These are phyloP conservation scores for Cataglyphis livida DNA, from an alignment of 2,888 invertebrate genomes.

Conservation along the genomic window DNA sequence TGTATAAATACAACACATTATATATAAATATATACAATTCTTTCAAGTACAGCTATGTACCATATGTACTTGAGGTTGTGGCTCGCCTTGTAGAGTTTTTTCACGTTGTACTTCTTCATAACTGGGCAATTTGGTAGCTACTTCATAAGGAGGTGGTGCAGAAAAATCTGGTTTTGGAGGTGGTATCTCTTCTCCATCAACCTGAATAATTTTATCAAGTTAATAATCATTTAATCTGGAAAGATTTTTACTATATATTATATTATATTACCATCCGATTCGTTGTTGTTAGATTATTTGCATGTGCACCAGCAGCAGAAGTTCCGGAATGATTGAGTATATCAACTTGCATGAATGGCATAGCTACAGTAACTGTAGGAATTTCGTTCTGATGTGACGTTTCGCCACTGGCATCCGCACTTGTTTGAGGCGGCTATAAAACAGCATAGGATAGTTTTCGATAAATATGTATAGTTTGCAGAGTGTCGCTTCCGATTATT, in stretches of 20 bases:
- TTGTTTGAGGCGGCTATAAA: slow-evolving; percentile 71
- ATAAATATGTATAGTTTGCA: not conserved
- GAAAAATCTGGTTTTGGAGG: slow-evolving; percentile 94
- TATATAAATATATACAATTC: not conserved
- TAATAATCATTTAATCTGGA: not conserved
- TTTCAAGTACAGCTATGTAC: slow-evolving; percentile 65
- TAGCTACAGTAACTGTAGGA: slow-evolving; percentile 73
- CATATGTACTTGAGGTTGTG: slow-evolving; percentile 82
- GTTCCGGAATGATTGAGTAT: slow-evolving; percentile 73
- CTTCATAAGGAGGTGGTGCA: slow-evolving; percentile 95
- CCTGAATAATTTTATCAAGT: slow-evolving; percentile 32
- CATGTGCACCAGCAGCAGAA: slow-evolving; percentile 61
- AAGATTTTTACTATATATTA: not conserved
- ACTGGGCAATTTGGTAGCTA: slow-evolving; percentile 94
- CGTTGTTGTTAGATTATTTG: slow-evolving; percentile 34
- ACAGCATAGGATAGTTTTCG: slow-evolving; percentile 12
- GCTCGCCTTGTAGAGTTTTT: slow-evolving; percentile 92
- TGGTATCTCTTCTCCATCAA: slow-evolving; percentile 88
- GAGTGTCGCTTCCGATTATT: not conserved
- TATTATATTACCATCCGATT: slow-evolving; percentile 63
- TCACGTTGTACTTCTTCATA: slow-evolving; percentile 97
- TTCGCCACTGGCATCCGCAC: slow-evolving; percentile 67
- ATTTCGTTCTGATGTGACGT: slow-evolving; percentile 66
- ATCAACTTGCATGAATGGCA: slow-evolving; percentile 71
- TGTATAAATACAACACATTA: not conserved